These are phyloP conservation scores for Hippopotamyrus pictus DNA, from an alignment of 2,797 vertebrate species.

Conservation along the genomic window DNA sequence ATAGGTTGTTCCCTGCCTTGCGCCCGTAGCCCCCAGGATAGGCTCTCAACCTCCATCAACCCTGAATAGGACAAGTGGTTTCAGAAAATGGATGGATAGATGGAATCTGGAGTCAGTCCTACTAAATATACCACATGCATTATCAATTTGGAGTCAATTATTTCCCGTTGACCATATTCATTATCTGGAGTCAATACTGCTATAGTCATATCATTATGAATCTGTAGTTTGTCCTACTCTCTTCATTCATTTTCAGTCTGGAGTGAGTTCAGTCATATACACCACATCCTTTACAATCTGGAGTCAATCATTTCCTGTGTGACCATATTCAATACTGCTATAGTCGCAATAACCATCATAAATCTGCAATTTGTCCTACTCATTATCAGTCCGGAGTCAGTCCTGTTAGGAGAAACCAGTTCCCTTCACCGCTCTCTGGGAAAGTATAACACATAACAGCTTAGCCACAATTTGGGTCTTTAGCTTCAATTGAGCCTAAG, in stretches of 20 bases:
- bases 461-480: not conserved
- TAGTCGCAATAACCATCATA: not conserved
- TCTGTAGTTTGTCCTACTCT: not conserved
- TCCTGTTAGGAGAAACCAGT: not conserved
- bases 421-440: not conserved
- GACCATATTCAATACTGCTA: not conserved
- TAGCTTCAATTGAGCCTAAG: not conserved
- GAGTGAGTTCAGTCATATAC: not conserved
- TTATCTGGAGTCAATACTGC: not conserved
- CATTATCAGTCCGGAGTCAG: not conserved
- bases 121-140: not conserved
- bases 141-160: not conserved
- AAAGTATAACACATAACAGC: not conserved
- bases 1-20: not conserved
- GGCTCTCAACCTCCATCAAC: not conserved
- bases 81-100: not conserved
- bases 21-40: not conserved
- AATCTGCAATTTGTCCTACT: not conserved
- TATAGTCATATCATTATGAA: not conserved
- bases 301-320: not conserved
- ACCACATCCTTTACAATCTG: not conserved
- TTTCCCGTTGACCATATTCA: not conserved
- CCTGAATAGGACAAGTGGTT: not conserved
- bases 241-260: not conserved
- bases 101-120: not conserved